Evolutionary conservation across 2,797 vertebrate species (phyloP).

Genomic region (Accipiter badius): DNA sequence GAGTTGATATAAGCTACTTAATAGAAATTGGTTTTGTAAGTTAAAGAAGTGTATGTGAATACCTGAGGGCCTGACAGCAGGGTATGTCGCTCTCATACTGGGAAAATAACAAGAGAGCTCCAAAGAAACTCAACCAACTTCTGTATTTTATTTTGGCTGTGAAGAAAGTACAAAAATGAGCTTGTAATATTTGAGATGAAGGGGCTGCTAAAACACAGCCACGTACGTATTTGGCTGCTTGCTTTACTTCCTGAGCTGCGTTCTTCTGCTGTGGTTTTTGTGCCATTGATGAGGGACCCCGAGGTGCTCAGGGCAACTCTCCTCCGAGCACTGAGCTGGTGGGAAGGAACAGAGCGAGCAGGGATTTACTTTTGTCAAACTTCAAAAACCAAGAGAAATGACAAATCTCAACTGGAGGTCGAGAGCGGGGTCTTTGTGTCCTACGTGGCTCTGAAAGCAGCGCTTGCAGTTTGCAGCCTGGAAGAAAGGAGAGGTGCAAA

Average conservation of each 20-base stretch:
- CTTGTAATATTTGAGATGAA: background rate
- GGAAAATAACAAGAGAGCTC: background rate
- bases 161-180: background rate
- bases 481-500: background rate
- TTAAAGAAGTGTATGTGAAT: background rate
- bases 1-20: background rate
- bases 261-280: background rate
- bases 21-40: background rate
- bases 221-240: background rate
- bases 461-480: background rate
- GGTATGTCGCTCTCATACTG: background rate
- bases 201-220: background rate
- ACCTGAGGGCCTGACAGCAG: background rate
- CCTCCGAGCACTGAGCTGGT: background rate
- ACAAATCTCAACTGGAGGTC: background rate
- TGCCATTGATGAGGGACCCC: background rate
- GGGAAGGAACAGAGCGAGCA: background rate
- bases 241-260: background rate
- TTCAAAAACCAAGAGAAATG: background rate
- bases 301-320: background rate
- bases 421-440: background rate
- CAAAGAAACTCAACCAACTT: background rate
- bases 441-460: background rate
- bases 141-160: background rate
- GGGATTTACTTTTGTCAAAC: background rate